Conservation (phyloP, 2,888 invertebrate species). For the Anarsia innoxiella region DNA sequence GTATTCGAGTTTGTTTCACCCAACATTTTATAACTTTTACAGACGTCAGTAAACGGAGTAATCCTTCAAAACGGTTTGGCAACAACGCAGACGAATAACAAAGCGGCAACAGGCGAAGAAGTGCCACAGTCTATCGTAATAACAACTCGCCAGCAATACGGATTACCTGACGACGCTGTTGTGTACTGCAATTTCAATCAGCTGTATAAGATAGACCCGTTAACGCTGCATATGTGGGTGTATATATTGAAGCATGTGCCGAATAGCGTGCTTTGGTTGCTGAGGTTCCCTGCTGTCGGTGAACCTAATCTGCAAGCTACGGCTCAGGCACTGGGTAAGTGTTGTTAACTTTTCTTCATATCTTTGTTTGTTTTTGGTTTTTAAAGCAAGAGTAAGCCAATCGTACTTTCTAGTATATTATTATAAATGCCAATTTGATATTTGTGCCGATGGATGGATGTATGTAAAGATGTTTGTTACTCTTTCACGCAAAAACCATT, state of each 20-base stretch:
- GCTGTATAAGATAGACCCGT: conserved; percentile 98
- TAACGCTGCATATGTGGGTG: conserved; percentile 97
- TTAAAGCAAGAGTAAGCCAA: too few species aligned
- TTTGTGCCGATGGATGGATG: too few species aligned
- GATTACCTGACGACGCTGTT: conserved; percentile 96
- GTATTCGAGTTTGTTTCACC: too few species aligned
- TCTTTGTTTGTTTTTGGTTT: too few species aligned
- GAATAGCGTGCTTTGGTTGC: conserved; percentile 94
- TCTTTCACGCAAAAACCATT: too few species aligned
- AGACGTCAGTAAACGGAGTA: conserved; percentile 96
- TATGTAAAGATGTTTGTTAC: too few species aligned
- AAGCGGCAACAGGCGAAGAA: conserved; percentile 98
- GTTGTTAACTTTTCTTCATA: too few species aligned
- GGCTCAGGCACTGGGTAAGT: conserved; percentile 86
- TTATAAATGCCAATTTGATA: too few species aligned
- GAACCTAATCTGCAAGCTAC: conserved; percentile 89
- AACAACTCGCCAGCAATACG: conserved; percentile 97
- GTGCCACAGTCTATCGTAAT: conserved; percentile 97
- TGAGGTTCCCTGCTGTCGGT: conserved; percentile 95
- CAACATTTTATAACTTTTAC: too few species aligned
- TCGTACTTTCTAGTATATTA: too few species aligned
- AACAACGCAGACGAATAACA: conserved; percentile 97
- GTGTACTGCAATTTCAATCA: conserved; percentile 99
- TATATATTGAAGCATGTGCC: conserved; percentile 96
- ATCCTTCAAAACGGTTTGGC: conserved; percentile 98